Percentiles rank a stretch among this genome's conserved stretches.
Evolutionary conservation across 2,797 vertebrate species (phyloP).

Genomic region (Aphelocoma californica): DNA sequence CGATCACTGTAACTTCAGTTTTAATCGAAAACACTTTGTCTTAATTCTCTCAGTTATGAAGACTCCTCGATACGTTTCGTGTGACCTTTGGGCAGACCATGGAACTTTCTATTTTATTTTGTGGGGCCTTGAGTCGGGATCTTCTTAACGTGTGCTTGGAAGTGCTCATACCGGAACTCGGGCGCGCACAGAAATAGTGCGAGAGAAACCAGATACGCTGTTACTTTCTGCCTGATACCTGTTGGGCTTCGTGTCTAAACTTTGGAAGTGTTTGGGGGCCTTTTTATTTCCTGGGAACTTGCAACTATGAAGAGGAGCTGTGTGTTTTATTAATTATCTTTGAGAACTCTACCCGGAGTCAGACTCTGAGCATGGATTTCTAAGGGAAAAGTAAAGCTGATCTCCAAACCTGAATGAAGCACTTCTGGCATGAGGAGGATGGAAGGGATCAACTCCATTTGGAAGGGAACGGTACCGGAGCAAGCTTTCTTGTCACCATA

Average conservation of each 20-base stretch:
- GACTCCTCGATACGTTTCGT: not conserved
- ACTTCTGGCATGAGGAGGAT: not conserved
- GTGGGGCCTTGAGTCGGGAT: slow-evolving; percentile 24
- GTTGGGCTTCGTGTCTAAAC: slow-evolving; percentile 14
- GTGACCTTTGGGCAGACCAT: slow-evolving; percentile 44
- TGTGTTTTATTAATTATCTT: slow-evolving; percentile 30
- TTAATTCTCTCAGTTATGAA: not conserved
- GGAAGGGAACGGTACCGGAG: not conserved
- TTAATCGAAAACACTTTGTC: not conserved
- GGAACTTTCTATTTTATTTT: slow-evolving; percentile 46
- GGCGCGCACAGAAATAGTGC: slow-evolving; percentile 24
- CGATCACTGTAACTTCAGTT: not conserved
- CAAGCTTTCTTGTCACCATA: not conserved
- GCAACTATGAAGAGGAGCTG: slow-evolving; percentile 54
- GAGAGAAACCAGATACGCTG: slow-evolving; percentile 46
- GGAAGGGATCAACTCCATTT: not conserved
- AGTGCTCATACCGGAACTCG: slow-evolving; percentile 49
- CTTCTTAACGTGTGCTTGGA: slow-evolving; percentile 30
- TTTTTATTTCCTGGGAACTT: slow-evolving; percentile 37
- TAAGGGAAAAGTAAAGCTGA: not conserved
- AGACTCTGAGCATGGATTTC: not conserved
- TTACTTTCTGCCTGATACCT: slow-evolving; percentile 21
- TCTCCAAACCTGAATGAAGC: not conserved
- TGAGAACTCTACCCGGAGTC: slow-evolving; percentile 14
- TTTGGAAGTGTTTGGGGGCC: not conserved